These are phyloP conservation scores for Bombus consobrinus DNA, from an alignment of 1,140 invertebrate species.

Conservation along the genomic window DNA sequence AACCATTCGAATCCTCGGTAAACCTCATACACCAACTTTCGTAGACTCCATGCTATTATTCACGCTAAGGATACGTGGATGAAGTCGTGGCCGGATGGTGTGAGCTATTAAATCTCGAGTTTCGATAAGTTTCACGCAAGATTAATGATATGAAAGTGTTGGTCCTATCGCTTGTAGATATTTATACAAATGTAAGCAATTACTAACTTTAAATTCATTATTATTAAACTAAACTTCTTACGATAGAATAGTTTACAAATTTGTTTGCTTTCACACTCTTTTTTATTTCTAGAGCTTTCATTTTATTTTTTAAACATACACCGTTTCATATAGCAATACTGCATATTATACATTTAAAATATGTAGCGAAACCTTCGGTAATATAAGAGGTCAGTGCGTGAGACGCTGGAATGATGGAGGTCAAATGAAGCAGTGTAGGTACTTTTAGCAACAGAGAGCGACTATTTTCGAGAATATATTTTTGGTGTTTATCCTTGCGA, in stretches of 20 bases:
- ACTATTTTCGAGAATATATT: neutral
- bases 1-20: conserved; percentile 49
- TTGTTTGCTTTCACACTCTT: accelerated
- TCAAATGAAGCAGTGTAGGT: neutral
- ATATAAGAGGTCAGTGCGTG: neutral
- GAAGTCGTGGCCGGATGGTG: no score
- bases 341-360: no score
- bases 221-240: neutral
- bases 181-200: neutral
- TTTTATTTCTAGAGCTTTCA: neutral
- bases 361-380: neutral
- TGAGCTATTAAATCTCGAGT: conserved; percentile 7
- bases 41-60: conserved; percentile 9
- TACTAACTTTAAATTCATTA: neutral
- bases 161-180: neutral
- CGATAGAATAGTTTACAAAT: neutral
- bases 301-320: neutral
- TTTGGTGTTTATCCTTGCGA: neutral
- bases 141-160: neutral
- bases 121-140: neutral
- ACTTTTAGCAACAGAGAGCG: neutral
- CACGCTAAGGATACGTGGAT: conserved; percentile 5
- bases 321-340: neutral
- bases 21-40: conserved; percentile 42
- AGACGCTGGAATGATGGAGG: neutral